phyloP scores from a whole-genome alignment of 2,113 vertebrate genomes.

The Cacatua alba region DNA sequence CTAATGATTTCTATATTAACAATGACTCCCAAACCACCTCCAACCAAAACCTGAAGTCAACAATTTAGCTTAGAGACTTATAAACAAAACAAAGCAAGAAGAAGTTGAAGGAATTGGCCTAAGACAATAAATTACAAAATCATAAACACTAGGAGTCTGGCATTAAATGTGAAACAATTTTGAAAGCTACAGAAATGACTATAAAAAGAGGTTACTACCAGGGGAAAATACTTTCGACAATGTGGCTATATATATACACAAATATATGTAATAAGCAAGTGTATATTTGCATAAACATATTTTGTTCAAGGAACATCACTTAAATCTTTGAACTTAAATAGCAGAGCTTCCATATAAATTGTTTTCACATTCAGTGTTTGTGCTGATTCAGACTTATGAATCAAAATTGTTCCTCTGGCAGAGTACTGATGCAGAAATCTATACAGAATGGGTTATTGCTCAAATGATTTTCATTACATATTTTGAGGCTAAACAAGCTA shows the following conservation, averaged over 20 bases:
- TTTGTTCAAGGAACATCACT: background rate
- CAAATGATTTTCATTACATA: background rate
- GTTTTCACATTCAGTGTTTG: background rate
- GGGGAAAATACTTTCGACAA: background rate
- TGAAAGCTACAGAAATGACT: background rate
- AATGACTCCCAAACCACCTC: background rate
- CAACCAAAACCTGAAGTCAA: background rate
- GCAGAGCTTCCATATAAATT: background rate
- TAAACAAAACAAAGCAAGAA: conserved; percentile 29
- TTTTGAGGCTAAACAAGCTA: background rate
- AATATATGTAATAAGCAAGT: background rate
- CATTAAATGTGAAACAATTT: background rate
- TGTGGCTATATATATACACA: background rate
- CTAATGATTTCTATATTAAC: conserved; percentile 29
- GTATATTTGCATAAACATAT: background rate
- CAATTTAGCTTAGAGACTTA: background rate
- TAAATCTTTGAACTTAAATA: background rate
- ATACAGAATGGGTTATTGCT: background rate
- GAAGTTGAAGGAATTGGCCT: background rate
- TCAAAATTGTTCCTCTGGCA: background rate
- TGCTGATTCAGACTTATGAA: background rate
- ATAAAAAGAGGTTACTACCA: background rate
- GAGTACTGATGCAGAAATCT: background rate
- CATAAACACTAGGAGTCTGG: background rate
- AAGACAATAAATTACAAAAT: background rate